Evolutionary conservation across 2,797 vertebrate species (phyloP), one percentile per base, ranked within the genome.

Genomic region (Pangasius sanitwongsei): DNA sequence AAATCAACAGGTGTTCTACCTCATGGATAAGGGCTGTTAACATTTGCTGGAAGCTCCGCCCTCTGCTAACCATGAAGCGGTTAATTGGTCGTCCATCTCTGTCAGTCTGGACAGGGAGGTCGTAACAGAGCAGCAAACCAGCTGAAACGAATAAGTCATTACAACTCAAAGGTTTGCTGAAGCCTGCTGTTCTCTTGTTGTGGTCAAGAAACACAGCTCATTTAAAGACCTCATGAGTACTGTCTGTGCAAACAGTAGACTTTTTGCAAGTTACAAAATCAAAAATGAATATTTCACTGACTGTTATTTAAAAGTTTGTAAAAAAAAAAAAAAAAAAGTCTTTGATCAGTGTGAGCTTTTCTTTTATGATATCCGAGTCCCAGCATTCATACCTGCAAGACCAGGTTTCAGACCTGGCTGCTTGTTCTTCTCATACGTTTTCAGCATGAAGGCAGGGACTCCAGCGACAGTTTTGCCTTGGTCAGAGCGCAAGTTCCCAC

Each of bases 401-500:
- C 98, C 98, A 28, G 98, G 96, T 4, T 97, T 99, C 87, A 99
- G 94, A 6, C 98, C 98, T 1, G 98, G 98, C 91, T 99, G 98
- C 89, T 96, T 98, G 93, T 99, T 99, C 86, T 97, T 99, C 93
- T 99, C 98, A 20, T 99, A 98, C 87, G 96, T 97, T 94, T 97
- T 99, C 84, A 99, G 93, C 94, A 99, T 96, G 90, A 99, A 99
- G 4, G 93, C 94, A 0, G 98, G 97, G 89, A 99, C 95, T 44
- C 97, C 96, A 37, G 98, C 96, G 78, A 98, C 90, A 0, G 97
- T 97, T 92, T 99, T 99, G 0, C 98, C 98, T 89, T 97, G 98
- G 91, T 98, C 97, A 1, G 96, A 95, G 4, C 94, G 95, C 41
- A 96, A 89, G 69, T 65, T 70, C 0, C 90, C 97, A 61, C 96